phyloP scores from a whole-genome alignment of 2,888 invertebrate genomes.

The Dione vanillae region DNA sequence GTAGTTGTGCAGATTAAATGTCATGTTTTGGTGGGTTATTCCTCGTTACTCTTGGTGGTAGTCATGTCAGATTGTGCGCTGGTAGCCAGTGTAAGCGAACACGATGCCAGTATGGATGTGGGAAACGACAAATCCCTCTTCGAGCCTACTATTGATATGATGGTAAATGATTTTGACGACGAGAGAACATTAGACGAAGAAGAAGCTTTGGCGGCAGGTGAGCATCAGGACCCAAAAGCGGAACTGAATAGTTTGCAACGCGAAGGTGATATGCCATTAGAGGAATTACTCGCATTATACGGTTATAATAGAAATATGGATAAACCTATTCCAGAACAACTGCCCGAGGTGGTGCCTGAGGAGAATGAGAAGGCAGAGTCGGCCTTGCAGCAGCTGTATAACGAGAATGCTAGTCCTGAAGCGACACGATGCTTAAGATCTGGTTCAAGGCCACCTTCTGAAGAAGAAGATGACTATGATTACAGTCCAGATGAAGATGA shows the following conservation, averaged over 20 bases:
- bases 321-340: constrained; percentile 65
- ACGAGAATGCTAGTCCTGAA: constrained; percentile 71
- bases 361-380: constrained; percentile 77
- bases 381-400: constrained; percentile 76
- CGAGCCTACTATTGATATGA: constrained; percentile 97
- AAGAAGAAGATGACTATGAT: constrained; percentile 92
- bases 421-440: constrained; percentile 80
- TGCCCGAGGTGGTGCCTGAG: constrained; percentile 67
- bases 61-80: constrained; percentile 84
- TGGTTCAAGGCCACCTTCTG: constrained; percentile 90
- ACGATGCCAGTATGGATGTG: constrained; percentile 83
- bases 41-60: constrained; percentile 64
- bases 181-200: constrained; percentile 98
- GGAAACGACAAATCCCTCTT: constrained; percentile 87
- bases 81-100: constrained; percentile 81
- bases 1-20: constrained; percentile 49
- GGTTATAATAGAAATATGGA: constrained; percentile 86
- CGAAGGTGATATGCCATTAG: constrained; percentile 98
- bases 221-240: constrained; percentile 92
- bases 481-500: constrained; percentile 94
- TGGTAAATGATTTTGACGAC: constrained; percentile 98
- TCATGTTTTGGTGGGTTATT: constrained; percentile 69
- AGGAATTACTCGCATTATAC: constrained; percentile 95
- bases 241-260: constrained; percentile 95
- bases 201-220: constrained; percentile 95